phyloP scores from a whole-genome alignment of 2,888 invertebrate species.

The Pocota personata region DNA sequence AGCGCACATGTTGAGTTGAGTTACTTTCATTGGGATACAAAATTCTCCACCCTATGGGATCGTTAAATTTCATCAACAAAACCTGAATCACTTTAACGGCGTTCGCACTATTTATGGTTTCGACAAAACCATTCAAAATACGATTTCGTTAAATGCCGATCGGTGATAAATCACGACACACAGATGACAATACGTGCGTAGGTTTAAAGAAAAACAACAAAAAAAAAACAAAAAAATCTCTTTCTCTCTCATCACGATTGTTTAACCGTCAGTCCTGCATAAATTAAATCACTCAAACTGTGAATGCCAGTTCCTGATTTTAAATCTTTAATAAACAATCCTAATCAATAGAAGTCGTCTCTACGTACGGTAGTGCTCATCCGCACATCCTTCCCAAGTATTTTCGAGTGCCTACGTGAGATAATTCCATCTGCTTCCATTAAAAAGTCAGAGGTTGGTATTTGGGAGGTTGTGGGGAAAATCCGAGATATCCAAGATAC shows the following conservation, averaged over 20 bases:
- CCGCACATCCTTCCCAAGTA: slow-evolving; percentile 61
- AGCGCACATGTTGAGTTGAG: slow-evolving; percentile 52
- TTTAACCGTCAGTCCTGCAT: slow-evolving; percentile 54
- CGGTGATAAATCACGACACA: slow-evolving; percentile 65
- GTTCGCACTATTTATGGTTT: slow-evolving; percentile 69
- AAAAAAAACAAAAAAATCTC: neutral
- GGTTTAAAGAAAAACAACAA: slow-evolving; percentile 25
- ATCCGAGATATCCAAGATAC: slow-evolving; percentile 31
- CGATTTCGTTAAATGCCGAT: slow-evolving; percentile 67
- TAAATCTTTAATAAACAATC: slow-evolving; percentile 73
- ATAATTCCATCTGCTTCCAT: slow-evolving; percentile 74
- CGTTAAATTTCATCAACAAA: slow-evolving; percentile 48
- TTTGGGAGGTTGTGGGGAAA: slow-evolving; percentile 13
- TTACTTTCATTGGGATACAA: slow-evolving; percentile 39
- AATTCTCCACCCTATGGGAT: slow-evolving; percentile 31
- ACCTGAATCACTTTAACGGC: slow-evolving; percentile 60
- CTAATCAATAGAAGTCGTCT: slow-evolving; percentile 62
- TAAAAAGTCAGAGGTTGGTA: slow-evolving; percentile 68
- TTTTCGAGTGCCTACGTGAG: slow-evolving; percentile 73
- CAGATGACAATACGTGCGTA: slow-evolving; percentile 66
- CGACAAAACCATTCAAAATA: slow-evolving; percentile 69
- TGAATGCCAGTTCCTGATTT: slow-evolving; percentile 55
- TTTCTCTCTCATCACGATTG: slow-evolving; percentile 20
- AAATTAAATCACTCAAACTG: slow-evolving; percentile 62
- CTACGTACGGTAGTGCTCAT: slow-evolving; percentile 18